A percentile compares a stretch with the other conserved stretches of the same genome.
Conservation (phyloP, 1,140 invertebrate genomes). For the Campodea augens region DNA sequence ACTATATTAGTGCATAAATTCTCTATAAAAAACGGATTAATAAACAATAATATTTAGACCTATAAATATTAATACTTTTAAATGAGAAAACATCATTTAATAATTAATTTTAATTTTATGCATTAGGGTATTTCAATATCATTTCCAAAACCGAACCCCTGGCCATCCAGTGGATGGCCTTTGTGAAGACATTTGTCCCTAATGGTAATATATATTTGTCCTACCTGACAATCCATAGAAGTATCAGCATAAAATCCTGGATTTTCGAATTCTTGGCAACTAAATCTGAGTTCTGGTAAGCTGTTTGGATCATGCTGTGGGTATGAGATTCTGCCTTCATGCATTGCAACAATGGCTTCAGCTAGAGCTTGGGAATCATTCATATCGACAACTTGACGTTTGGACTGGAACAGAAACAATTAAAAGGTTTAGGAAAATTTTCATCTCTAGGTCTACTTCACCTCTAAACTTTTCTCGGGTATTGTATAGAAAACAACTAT, state of each 20-base stretch:
- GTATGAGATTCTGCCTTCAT: conserved; percentile 3
- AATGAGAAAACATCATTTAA: too few relatives aligned
- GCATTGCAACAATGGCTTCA: conserved; percentile 3
- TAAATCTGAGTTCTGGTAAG: conserved; percentile 4
- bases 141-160: neutral
- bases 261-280: conserved; percentile 2
- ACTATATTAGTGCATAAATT: too few relatives aligned
- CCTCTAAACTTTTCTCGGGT: too few relatives aligned
- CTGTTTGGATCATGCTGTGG: conserved; percentile 5
- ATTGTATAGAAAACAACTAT: too few relatives aligned
- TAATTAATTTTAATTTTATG: too few relatives aligned
- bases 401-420: neutral
- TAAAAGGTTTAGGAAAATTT: neutral
- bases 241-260: conserved; percentile 6
- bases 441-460: neutral
- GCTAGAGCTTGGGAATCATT: conserved; percentile 1
- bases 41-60: too few relatives aligned
- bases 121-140: too few relatives aligned
- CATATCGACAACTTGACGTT: neutral
- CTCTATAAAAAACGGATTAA: too few relatives aligned
- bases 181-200: neutral
- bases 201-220: neutral
- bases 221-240: conserved; percentile 7
- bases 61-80: too few relatives aligned
- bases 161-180: neutral